A percentile compares a stretch with the other conserved stretches of the same genome.
Conservation (phyloP, 2,797 vertebrate genomes). For the Sebastes elongatus region DNA sequence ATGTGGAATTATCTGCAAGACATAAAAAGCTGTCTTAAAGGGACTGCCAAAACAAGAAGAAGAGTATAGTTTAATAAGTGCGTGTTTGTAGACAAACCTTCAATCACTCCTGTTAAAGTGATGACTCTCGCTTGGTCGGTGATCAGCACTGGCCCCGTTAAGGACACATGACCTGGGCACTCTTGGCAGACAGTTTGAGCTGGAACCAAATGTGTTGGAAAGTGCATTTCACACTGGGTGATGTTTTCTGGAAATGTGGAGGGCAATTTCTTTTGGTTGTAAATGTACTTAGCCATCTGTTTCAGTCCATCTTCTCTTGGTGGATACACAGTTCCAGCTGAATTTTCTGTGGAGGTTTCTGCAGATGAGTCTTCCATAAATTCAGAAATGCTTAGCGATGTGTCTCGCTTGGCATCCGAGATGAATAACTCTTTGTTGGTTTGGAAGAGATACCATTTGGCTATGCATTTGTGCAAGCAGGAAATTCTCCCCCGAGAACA, state of each 20-base stretch:
- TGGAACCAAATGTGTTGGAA: slow-evolving; percentile 1
- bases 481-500: slow-evolving; percentile 4
- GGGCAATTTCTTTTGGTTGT: not conserved
- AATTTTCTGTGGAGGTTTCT: not conserved
- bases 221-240: not conserved
- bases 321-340: not conserved
- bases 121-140: slow-evolving; percentile 7
- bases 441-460: slow-evolving; percentile 10
- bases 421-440: slow-evolving; percentile 4
- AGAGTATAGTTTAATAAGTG: not conserved
- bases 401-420: not conserved
- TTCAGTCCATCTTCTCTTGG: not conserved
- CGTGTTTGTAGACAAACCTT: not conserved
- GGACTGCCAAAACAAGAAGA: not conserved
- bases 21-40: not conserved
- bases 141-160: slow-evolving; percentile 5
- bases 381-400: not conserved
- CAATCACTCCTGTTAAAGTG: not conserved
- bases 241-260: not conserved
- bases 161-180: not conserved
- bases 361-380: not conserved
- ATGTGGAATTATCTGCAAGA: slow-evolving; percentile 1
- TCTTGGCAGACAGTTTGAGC: slow-evolving; percentile 5
- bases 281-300: slow-evolving; percentile 8
- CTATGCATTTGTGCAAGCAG: slow-evolving; percentile 10